Base-by-base conservation (phyloP, 2,888 invertebrate genomes). In the Brenthis ino region DNA sequence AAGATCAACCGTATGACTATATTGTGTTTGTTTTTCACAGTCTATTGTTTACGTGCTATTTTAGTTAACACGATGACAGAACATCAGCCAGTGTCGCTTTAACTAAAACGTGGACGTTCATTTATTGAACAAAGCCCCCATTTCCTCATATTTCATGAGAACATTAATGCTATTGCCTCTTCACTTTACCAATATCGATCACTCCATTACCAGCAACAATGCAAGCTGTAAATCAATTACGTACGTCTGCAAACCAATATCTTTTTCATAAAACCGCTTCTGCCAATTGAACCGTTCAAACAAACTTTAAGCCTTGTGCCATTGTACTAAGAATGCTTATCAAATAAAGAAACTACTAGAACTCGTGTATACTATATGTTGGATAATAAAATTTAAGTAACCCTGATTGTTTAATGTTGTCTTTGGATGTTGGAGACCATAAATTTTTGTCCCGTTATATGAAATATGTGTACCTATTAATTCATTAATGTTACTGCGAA, bases 351-450 rank as follows among this genome's bases (percentile, higher is more conserved):
- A 37, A 14, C 6, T 4, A 4, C 12, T 16, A 11, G 16, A 54
- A 16, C 6, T 20, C 11, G 37, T 43, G 11, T 11, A 43, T 43
- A 3, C 11, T 43, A 11, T 53, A 24, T 20, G 20, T 43, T 3
- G 51, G 14, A 76, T 80, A 78, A 79, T 84, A 83, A 81, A 81
- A 79, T 78, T 76, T 77, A 76, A 78, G 74, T 73, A 74, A 74
- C 70, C 75, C 76, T 78, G 77, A 79, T 80, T 78, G 80, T 76
- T 75, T 76, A 77, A 77, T 75, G 74, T 72, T 71, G 68, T 68
- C 67, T 74, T 69, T 77, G 2, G 48, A 74, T 79, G 72, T 75
- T 76, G 77, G 76, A 71, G 69, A 69, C 73, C 64, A 63, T 58
- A 72, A 74, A 69, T 75, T 77, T 78, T 77, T 77, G 71, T 75